These are phyloP conservation scores for Platichthys stellatus DNA, from an alignment of 2,113 vertebrate genomes.

Conservation along the genomic window DNA sequence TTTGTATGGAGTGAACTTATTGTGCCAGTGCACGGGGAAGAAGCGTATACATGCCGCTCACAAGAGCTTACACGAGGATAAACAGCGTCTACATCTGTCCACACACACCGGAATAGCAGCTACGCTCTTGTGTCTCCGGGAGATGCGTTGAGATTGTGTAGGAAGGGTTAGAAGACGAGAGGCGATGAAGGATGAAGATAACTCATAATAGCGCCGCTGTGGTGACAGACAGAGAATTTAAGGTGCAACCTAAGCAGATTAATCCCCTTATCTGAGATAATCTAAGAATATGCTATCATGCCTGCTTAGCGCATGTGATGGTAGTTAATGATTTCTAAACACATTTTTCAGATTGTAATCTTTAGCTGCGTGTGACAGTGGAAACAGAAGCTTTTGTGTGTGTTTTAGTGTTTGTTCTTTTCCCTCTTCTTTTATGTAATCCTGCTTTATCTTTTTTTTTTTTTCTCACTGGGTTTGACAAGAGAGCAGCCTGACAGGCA, in stretches of 20 bases:
- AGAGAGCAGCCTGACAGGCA: conserved; percentile 4
- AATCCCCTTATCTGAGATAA: conserved; percentile 55
- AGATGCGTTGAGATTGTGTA: conserved; percentile 25
- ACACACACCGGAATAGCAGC: conserved; percentile 16
- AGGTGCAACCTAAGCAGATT: conserved; percentile 58
- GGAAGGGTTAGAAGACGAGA: conserved; percentile 27
- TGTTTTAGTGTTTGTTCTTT: conserved; percentile 10
- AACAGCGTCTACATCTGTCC: conserved; percentile 45
- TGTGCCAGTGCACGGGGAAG: conserved; percentile 23
- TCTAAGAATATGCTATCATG: conserved; percentile 38
- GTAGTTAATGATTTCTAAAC: conserved; percentile 46
- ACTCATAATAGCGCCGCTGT: conserved; percentile 23
- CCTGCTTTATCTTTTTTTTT: conserved; percentile 36
- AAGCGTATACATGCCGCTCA: conserved; percentile 50
- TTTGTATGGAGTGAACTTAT: conserved; percentile 40
- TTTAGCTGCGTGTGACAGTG: conserved; percentile 17
- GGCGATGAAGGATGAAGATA: conserved; percentile 28
- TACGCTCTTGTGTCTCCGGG: background rate
- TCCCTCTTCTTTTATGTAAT: conserved; percentile 35
- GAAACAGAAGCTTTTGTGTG: conserved; percentile 11
- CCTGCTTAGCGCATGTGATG: conserved; percentile 32
- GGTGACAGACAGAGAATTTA: conserved; percentile 28
- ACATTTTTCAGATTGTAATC: conserved; percentile 40
- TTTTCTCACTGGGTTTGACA: conserved; percentile 17
- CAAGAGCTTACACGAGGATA: conserved; percentile 51